Evolutionary conservation across 2,797 vertebrate genomes (phyloP).

Genomic region (Enteromius paludinosus): DNA sequence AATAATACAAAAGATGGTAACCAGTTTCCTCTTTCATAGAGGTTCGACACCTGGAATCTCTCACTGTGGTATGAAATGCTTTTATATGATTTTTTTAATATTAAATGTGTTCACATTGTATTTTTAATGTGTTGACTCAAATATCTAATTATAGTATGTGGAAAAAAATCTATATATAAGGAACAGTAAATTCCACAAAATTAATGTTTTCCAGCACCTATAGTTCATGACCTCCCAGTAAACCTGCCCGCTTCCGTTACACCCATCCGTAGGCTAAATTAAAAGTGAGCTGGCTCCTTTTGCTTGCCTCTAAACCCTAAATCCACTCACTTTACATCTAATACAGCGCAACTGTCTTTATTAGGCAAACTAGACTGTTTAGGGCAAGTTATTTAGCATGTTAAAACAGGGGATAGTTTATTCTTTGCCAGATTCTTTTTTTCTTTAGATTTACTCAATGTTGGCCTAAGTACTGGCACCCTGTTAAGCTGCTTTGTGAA

Average conservation of each 20-base stretch:
- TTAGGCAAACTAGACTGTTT: neutral
- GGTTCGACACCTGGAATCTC: neutral
- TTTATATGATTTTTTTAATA: neutral
- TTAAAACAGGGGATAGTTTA: neutral
- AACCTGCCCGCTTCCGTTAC: neutral
- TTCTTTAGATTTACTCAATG: neutral
- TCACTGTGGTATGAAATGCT: neutral
- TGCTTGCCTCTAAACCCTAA: neutral
- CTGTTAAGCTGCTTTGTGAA: conserved; percentile 20
- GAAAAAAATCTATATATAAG: neutral
- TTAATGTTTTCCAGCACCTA: neutral
- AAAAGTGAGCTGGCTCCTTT: neutral
- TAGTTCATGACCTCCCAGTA: neutral
- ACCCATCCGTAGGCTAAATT: conserved; percentile 19
- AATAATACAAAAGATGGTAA: neutral
- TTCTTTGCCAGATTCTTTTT: neutral
- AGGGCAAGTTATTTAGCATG: neutral
- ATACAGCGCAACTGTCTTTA: neutral
- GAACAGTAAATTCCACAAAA: neutral
- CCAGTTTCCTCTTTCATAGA: neutral
- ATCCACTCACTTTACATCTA: neutral
- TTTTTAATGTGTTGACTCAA: neutral
- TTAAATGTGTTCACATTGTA: neutral
- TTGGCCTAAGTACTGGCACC: neutral
- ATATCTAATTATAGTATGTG: neutral